Evolutionary conservation across 1,140 invertebrate genomes (phyloP).

Genomic region (Acromyrmex charruanus): DNA sequence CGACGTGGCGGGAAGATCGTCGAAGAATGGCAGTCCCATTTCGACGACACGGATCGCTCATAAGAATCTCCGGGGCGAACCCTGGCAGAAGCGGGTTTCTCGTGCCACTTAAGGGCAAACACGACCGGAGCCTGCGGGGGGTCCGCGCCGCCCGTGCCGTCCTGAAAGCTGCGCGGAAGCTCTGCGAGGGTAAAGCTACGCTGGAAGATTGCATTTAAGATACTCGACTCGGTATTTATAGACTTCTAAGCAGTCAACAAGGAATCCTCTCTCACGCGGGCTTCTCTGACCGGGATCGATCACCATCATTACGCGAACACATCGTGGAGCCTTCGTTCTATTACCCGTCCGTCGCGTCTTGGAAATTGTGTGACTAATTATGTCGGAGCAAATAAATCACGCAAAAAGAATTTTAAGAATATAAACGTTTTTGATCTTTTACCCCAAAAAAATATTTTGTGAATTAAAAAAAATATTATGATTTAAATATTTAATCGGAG

Average conservation of each 20-base stretch:
- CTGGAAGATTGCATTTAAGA: slow-evolving; percentile 69
- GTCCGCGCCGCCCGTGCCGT: slow-evolving; percentile 24
- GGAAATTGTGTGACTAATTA: slow-evolving; percentile 26
- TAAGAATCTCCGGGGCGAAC: slow-evolving; percentile 47
- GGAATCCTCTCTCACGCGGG: background rate
- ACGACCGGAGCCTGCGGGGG: slow-evolving; percentile 47
- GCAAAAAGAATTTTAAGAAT: background rate
- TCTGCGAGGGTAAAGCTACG: slow-evolving; percentile 36
- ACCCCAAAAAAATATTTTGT: background rate
- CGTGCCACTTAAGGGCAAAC: slow-evolving; percentile 68
- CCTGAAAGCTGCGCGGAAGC: slow-evolving; percentile 55
- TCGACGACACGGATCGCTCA: slow-evolving; percentile 63
- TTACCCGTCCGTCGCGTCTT: background rate
- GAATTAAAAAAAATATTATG: background rate
- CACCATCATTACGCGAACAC: slow-evolving; percentile 53
- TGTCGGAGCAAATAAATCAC: background rate
- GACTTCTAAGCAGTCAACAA: slow-evolving; percentile 61
- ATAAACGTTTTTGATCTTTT: slow-evolving; percentile 3
- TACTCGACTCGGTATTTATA: slow-evolving; percentile 67
- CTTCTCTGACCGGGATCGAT: slow-evolving; percentile 56
- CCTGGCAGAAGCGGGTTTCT: slow-evolving; percentile 38
- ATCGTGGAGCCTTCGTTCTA: slow-evolving; percentile 9
- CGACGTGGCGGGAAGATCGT: slow-evolving; percentile 61
- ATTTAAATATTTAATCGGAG: slow-evolving; percentile 39
- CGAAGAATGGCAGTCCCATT: slow-evolving; percentile 64